phyloP scores from a whole-genome alignment of 2,113 vertebrate genomes.

The Oophaga pumilio region DNA sequence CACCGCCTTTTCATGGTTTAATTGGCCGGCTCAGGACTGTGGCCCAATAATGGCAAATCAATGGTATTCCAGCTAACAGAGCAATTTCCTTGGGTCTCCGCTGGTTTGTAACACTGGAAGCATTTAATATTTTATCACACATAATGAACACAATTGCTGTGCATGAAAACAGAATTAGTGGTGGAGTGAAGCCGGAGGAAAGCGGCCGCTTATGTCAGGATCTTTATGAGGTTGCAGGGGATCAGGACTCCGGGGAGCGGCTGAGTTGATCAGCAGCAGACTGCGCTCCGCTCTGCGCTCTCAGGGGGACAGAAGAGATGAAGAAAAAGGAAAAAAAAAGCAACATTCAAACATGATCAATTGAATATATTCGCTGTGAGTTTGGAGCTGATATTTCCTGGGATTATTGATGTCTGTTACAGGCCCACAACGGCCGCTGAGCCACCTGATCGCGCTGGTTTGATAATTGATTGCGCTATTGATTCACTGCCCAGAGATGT shows the following conservation, averaged over 20 bases:
- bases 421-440: not conserved
- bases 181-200: slow-evolving; percentile 27
- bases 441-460: not conserved
- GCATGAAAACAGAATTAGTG: slow-evolving; percentile 51
- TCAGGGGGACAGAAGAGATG: slow-evolving; percentile 33
- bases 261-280: slow-evolving; percentile 50
- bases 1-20: slow-evolving; percentile 38
- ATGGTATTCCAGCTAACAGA: slow-evolving; percentile 46
- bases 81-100: slow-evolving; percentile 38
- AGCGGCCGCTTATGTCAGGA: slow-evolving; percentile 47
- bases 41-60: slow-evolving; percentile 46
- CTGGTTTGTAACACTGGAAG: slow-evolving; percentile 36
- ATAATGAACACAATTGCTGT: slow-evolving; percentile 54
- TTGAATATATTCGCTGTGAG: slow-evolving; percentile 4
- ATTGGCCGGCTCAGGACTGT: slow-evolving; percentile 34
- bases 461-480: slow-evolving; percentile 50
- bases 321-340: slow-evolving; percentile 14
- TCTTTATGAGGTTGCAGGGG: slow-evolving; percentile 54
- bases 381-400: not conserved
- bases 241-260: slow-evolving; percentile 47
- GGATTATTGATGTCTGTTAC: slow-evolving; percentile 1
- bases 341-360: slow-evolving; percentile 51
- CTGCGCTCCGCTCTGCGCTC: slow-evolving; percentile 6
- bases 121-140: slow-evolving; percentile 59
- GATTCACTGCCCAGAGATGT: slow-evolving; percentile 13